phyloP scores from a whole-genome alignment of 2,797 vertebrate genomes.

The Pseudocheirus occidentalis region DNA sequence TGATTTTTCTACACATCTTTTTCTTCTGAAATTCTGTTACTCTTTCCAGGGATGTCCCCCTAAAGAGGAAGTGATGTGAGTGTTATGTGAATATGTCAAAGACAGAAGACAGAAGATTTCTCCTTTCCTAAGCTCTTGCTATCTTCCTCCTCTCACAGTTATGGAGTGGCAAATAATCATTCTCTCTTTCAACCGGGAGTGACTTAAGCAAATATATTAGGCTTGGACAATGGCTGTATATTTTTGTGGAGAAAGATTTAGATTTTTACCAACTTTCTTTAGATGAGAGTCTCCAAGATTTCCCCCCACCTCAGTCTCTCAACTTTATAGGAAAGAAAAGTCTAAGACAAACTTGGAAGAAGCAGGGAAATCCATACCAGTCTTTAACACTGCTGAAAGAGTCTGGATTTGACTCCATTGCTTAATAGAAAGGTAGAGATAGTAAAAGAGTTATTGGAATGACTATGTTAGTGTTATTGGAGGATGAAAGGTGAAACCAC shows the following conservation, averaged over 20 bases:
- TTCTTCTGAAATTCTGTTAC: too few relatives aligned
- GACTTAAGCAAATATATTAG: background rate
- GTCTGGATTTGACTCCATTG: background rate
- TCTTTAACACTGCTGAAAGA: too few relatives aligned
- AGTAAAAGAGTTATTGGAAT: background rate
- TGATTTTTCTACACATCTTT: background rate
- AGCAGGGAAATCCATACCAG: background rate
- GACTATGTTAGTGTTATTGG: background rate
- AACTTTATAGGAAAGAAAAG: background rate
- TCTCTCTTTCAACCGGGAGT: background rate
- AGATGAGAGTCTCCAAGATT: background rate
- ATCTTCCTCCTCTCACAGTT: too few relatives aligned
- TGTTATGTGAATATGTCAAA: background rate
- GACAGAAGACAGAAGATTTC: too few relatives aligned
- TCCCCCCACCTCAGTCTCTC: background rate
- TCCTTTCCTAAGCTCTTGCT: too few relatives aligned
- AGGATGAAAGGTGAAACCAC: background rate
- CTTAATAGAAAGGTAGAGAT: background rate
- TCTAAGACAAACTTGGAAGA: background rate
- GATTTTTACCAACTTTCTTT: background rate
- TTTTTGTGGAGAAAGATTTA: background rate
- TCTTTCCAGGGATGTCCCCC: background rate
- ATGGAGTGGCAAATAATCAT: too few relatives aligned
- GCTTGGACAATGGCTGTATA: background rate
- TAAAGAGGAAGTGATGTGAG: background rate